Base-by-base conservation (phyloP, 2,888 invertebrate species). In the Agapostemon virescens region DNA sequence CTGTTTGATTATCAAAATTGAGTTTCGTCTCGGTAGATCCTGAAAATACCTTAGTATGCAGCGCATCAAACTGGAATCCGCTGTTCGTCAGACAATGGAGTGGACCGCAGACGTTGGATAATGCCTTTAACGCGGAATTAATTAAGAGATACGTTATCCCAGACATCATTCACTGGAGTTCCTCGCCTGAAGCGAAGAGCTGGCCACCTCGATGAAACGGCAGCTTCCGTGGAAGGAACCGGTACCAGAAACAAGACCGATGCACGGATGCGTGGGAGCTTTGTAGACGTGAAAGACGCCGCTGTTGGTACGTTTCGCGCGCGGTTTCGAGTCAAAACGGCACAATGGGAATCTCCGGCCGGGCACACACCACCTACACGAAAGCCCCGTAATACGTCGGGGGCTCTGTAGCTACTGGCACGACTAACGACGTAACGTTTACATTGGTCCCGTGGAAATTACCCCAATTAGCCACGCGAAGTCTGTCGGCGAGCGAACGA, bases 391-490 rank as follows among this genome's bases (percentile, higher is more conserved):
- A 86, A 88, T 88, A 87, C 86, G 85, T 87, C 86, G 85, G 84
- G 49, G 80, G 74, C 85, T 83, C 86, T 86, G 85, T 85, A 83
- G 84, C 76, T 71, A 76, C 77, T 77, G 64, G 40, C 76, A 33
- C 69, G 83, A 78, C 63, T 85, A 88, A 88, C 85, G 85, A 86
- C 81, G 83, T 74, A 81, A 87, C 90, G 89, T 90, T 90, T 90
- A 91, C 91, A 90, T 88, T 86, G 86, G 87, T 87, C 87, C 86
- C 77, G 83, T 84, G 84, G 86, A 91, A 91, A 91, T 91, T 91
- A 90, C 88, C 85, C 88, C 90, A 91, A 92, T 92, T 90, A 90
- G 88, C 86, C 84, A 80, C 69, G 76, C 79, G 66, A 77, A 81
- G 77, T 80, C 79, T 40, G 72, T 69, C 68, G 64, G 58, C 63